Base-by-base conservation (phyloP, 2,888 invertebrate genomes). In the Drosophila kambysellisi region DNA sequence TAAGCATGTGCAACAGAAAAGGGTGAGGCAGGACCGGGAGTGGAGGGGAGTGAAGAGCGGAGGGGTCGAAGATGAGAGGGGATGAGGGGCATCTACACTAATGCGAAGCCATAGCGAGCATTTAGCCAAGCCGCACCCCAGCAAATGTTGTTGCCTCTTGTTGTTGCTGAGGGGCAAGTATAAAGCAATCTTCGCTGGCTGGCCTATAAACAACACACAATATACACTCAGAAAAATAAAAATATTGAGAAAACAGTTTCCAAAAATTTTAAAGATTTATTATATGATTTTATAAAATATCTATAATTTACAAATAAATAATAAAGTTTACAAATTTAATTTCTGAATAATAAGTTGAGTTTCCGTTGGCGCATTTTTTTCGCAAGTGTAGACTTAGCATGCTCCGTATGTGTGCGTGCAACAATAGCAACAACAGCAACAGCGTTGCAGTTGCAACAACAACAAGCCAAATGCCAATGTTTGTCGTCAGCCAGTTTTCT, bases 61-160 rank as follows among this genome's bases (percentile, higher is more conserved):
- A 11, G 41, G 35, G 35, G 2, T 4, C n/a, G 11, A 11, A 20
- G 1, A 5, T 12, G 20, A 6, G 20, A 12, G 43, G 4, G 15
- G 15, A 46, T 15, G 46, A 46, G 29, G 3, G 62, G 29, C 30
- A 12, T 25, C 20, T 59, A 52, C 51, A 56, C 64, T 76, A 65
- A 73, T 74, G 81, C 57, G 77, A 81, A 81, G 79, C 79, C 79
- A 81, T 77, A 74, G 81, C 66, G 61, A 80, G 80, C 63, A 70
- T 25, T 50, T 35, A 60, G 33, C 41, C 69, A 72, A 39, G 79
- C 78, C 74, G 70, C 81, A 60, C 78, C 78, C 74, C 68, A 69
- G 15, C 46, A 48, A 20, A 20, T 20, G 20, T 20, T 32, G 64
- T 37, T 48, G 67, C 48, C 66, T 32, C 63, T 62, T 68, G 53